These are phyloP conservation scores for Dendroctonus valens DNA, from an alignment of 1,140 invertebrate genomes.

Conservation along the genomic window DNA sequence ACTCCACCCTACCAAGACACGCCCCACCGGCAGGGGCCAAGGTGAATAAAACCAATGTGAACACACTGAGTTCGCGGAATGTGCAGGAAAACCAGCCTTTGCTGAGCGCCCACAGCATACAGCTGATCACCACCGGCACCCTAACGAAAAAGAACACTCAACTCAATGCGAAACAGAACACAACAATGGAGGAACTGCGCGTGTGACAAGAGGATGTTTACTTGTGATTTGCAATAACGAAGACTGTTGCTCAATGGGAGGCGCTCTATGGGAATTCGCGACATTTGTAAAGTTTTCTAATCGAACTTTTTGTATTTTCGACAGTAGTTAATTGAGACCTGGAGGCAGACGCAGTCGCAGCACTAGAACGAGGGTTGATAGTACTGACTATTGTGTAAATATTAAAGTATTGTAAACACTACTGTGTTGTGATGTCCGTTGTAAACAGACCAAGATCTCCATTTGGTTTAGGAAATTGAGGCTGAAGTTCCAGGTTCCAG, in stretches of 20 bases:
- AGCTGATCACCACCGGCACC: slow-evolving; percentile 65
- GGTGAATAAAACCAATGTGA: slow-evolving; percentile 62
- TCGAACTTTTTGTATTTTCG: not conserved
- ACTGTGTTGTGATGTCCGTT: no score
- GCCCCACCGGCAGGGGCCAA: slow-evolving; percentile 75
- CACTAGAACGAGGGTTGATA: no score
- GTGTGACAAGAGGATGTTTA: slow-evolving; percentile 63
- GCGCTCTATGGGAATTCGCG: not conserved
- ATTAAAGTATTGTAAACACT: no score
- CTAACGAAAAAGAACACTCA: slow-evolving; percentile 67
- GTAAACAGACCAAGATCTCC: no score
- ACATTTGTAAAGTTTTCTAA: not conserved
- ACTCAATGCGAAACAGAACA: slow-evolving; percentile 60
- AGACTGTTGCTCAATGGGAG: slow-evolving; percentile 9
- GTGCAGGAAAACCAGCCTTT: slow-evolving; percentile 62
- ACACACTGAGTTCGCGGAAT: slow-evolving; percentile 58
- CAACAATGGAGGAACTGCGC: slow-evolving; percentile 73
- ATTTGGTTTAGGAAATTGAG: no score
- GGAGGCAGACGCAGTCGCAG: no score
- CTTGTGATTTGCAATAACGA: slow-evolving; percentile 30
- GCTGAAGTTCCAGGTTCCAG: no score
- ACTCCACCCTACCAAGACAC: slow-evolving; percentile 66
- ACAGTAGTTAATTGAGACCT: not conserved
- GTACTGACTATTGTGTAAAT: no score
- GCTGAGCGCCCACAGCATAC: slow-evolving; percentile 63